phyloP scores from a whole-genome alignment of 2,797 vertebrate genomes.

The Thalassophryne amazonica region DNA sequence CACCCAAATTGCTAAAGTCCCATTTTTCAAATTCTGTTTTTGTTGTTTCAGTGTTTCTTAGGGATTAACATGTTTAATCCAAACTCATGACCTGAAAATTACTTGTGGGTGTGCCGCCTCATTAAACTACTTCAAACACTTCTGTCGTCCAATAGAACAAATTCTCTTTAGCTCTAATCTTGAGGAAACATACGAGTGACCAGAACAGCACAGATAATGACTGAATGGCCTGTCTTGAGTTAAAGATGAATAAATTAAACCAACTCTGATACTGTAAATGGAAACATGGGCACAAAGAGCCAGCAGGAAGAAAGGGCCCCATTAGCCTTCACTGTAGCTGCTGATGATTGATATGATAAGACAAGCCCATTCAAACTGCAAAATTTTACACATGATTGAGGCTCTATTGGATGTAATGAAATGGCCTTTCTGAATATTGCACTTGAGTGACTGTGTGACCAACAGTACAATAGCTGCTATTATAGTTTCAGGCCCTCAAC shows the following conservation, averaged over 20 bases:
- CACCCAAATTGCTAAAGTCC: not conserved
- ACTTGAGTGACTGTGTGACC: constrained; percentile 85
- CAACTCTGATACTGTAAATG: constrained; percentile 72
- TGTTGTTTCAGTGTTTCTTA: not conserved
- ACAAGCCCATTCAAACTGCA: constrained; percentile 88
- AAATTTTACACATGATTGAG: constrained; percentile 96
- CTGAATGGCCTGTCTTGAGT: constrained; percentile 67
- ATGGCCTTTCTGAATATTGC: constrained; percentile 91
- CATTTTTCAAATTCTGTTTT: not conserved
- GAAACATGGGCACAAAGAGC: constrained; percentile 84
- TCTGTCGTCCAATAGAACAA: constrained; percentile 21
- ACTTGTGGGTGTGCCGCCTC: not conserved
- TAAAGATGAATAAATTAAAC: constrained; percentile 72
- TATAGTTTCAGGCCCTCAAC: constrained; percentile 85
- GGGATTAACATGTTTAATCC: not conserved
- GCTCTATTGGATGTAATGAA: constrained; percentile 94
- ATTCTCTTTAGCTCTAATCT: constrained; percentile 63
- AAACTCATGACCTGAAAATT: constrained; percentile 8
- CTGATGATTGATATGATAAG: constrained; percentile 91
- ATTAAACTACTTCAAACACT: constrained; percentile 15
- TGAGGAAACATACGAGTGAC: constrained; percentile 75
- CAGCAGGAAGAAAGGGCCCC: constrained; percentile 89
- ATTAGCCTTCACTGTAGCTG: constrained; percentile 80
- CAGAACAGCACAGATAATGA: constrained; percentile 64
- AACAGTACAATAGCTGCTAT: constrained; percentile 89